Percentiles rank a stretch among this genome's conserved stretches.
These are phyloP conservation scores for Lordiphosa stackelbergi DNA, from an alignment of 1,140 invertebrate genomes.

Conservation along the genomic window DNA sequence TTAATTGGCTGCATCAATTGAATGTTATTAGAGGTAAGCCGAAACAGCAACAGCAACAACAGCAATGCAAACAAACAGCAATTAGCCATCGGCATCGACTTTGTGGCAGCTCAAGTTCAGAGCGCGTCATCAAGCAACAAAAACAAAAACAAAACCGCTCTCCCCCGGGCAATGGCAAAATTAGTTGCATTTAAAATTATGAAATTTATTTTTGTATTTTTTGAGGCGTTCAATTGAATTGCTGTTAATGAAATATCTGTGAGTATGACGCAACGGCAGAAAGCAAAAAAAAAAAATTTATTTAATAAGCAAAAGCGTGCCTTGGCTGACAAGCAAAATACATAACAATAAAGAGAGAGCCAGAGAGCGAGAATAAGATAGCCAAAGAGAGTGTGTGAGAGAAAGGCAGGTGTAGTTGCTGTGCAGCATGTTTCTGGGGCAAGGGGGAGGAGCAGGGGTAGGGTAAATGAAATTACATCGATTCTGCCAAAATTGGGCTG, in stretches of 20 bases:
- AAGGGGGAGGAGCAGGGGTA: background rate
- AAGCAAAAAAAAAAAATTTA: conserved; percentile 7
- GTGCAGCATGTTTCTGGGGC: conserved; percentile 7
- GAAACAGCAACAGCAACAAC: conserved; percentile 21
- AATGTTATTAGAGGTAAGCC: conserved; percentile 36
- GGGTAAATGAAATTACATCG: conserved; percentile 34
- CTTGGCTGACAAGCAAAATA: conserved; percentile 21
- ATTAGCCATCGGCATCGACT: conserved; percentile 28
- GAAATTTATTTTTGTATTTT: conserved; percentile 17
- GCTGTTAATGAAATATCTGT: conserved; percentile 34
- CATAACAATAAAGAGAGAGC: conserved; percentile 31
- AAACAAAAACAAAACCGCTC: conserved; percentile 18
- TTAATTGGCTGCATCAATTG: conserved; percentile 54
- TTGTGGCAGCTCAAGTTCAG: conserved; percentile 38
- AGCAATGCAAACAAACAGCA: conserved; percentile 18
- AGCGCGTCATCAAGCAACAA: conserved; percentile 21
- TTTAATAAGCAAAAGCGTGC: conserved; percentile 12
- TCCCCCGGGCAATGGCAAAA: conserved; percentile 17
- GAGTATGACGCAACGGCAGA: conserved; percentile 23
- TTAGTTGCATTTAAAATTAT: conserved; percentile 45
- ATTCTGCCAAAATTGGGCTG: conserved; percentile 46
- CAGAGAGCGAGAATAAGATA: background rate
- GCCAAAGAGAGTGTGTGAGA: background rate
- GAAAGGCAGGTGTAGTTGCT: conserved; percentile 1
- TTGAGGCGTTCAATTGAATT: conserved; percentile 22